Conservation (phyloP, 2,888 invertebrate genomes). For the Aelia acuminata region DNA sequence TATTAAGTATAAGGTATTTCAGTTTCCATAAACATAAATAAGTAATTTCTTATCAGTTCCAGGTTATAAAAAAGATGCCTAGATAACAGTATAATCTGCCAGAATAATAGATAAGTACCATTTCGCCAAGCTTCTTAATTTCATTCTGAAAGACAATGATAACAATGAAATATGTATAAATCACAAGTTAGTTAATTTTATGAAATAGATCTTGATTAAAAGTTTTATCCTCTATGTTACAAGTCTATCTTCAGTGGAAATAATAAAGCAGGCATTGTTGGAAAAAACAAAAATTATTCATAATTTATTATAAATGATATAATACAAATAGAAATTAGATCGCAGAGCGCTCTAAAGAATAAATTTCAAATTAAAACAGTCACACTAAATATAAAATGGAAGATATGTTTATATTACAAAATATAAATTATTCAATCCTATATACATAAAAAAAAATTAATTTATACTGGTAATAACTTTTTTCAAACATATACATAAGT, state of each 20-base stretch:
- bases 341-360: neutral
- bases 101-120: no score
- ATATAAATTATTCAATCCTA: neutral
- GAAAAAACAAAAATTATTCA: neutral
- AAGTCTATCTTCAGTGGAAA: neutral
- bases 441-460: neutral
- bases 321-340: neutral
- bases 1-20: no score
- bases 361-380: neutral
- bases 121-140: no score
- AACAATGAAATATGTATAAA: no score
- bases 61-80: no score
- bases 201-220: no score
- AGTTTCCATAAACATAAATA: no score
- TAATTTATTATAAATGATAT: neutral
- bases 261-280: neutral
- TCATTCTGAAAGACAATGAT: no score
- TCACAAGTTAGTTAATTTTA: no score
- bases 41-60: no score
- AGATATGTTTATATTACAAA: constrained; percentile 7
- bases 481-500: neutral
- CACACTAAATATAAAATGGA: neutral
- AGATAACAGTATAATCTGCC: no score
- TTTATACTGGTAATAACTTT: neutral
- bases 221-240: neutral